Conservation (phyloP, 2,888 invertebrate genomes). For the Melipona beecheii region DNA sequence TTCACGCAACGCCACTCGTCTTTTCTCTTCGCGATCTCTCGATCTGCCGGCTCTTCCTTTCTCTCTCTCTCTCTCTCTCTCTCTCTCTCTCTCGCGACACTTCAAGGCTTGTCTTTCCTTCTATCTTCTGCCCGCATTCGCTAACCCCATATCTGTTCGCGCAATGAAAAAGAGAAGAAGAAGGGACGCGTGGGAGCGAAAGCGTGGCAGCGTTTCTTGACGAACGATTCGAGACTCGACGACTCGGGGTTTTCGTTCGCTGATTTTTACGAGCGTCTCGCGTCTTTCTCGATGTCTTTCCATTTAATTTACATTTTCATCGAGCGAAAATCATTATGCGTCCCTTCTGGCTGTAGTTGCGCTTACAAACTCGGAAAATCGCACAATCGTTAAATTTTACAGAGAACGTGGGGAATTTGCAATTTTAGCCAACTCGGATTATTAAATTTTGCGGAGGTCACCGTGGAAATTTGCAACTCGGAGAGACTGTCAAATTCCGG, state of each 20-base stretch:
- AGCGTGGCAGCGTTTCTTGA: slow-evolving; percentile 33
- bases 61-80: neutral
- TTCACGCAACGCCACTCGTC: slow-evolving; percentile 20
- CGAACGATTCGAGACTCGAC: slow-evolving; percentile 20
- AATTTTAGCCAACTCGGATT: too few relatives aligned
- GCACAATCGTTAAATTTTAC: too few relatives aligned
- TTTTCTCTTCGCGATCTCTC: slow-evolving; percentile 26
- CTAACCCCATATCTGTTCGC: slow-evolving; percentile 15
- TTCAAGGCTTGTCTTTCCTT: slow-evolving; percentile 1
- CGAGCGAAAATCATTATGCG: too few relatives aligned
- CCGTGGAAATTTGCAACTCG: too few relatives aligned
- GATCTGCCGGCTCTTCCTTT: slow-evolving; percentile 33
- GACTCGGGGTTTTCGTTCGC: neutral
- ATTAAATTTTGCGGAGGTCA: too few relatives aligned
- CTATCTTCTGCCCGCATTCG: slow-evolving; percentile 40
- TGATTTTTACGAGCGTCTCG: neutral
- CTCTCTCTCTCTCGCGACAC: neutral
- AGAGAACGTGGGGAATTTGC: too few relatives aligned
- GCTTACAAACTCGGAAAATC: too few relatives aligned
- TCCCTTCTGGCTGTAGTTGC: too few relatives aligned
- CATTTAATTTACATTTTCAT: too few relatives aligned
- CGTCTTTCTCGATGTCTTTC: too few relatives aligned
- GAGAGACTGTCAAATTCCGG: too few relatives aligned
- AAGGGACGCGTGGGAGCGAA: slow-evolving; percentile 24
- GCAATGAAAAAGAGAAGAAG: neutral